phyloP scores from a whole-genome alignment of 2,113 vertebrate genomes.

The Euleptes europaea region DNA sequence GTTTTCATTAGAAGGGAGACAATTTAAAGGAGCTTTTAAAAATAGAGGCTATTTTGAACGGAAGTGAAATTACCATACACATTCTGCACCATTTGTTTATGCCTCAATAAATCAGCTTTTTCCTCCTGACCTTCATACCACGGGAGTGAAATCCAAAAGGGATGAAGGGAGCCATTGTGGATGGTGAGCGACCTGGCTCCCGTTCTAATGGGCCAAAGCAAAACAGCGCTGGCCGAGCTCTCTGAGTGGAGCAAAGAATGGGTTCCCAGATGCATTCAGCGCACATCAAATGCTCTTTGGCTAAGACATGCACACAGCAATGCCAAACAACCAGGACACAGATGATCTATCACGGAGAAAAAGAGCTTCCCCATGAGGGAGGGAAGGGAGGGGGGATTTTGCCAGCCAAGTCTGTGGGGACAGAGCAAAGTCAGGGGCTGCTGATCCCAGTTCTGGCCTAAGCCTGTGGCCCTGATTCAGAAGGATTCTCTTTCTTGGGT shows the following conservation, averaged over 20 bases:
- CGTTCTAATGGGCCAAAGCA: rapidly evolving
- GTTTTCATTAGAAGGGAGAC: slow-evolving; percentile 84
- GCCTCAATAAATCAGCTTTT: slow-evolving; percentile 68
- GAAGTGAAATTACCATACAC: slow-evolving; percentile 80
- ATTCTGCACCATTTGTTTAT: slow-evolving; percentile 76
- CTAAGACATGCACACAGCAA: not conserved
- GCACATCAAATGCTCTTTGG: rapidly evolving
- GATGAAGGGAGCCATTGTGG: slow-evolving; percentile 68
- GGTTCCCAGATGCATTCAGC: rapidly evolving
- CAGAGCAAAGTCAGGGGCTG: not conserved
- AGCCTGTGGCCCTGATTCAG: not conserved
- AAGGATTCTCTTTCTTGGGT: too few species aligned
- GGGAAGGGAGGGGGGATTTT: not conserved
- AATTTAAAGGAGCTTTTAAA: slow-evolving; percentile 78
- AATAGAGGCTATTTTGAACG: slow-evolving; percentile 79
- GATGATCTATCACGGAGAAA: not conserved
- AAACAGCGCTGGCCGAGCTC: not conserved
- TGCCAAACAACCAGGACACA: not conserved
- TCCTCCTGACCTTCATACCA: slow-evolving; percentile 78
- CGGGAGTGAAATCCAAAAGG: slow-evolving; percentile 72
- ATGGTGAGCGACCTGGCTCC: not conserved
- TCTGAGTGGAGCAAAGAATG: too few species aligned
- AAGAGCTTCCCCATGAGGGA: not conserved
- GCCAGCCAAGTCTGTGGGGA: not conserved
- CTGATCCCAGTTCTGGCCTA: not conserved